A percentile compares a stretch with the other conserved stretches of the same genome.
Conservation (phyloP, 2,797 vertebrate species). For the Atherinosoma microstoma region DNA sequence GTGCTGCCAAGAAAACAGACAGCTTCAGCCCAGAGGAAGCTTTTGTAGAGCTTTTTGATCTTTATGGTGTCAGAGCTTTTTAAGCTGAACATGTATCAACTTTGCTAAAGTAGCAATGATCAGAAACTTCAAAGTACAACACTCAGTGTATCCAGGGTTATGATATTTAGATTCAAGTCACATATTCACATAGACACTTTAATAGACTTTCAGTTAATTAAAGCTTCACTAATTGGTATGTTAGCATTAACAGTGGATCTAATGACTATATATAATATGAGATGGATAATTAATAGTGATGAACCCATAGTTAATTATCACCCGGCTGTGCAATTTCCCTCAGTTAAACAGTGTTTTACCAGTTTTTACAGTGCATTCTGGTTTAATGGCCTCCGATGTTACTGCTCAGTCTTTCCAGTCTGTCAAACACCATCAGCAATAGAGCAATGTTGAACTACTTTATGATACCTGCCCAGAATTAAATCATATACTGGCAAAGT, state of each 20-base stretch:
- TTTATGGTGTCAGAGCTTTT: slow-evolving; percentile 43
- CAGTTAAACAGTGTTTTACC: neutral
- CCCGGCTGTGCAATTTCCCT: neutral
- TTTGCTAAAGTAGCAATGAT: slow-evolving; percentile 44
- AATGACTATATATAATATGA: neutral
- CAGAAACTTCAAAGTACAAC: slow-evolving; percentile 33
- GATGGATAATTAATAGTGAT: neutral
- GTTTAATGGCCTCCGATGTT: neutral
- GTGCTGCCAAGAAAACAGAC: slow-evolving; percentile 43
- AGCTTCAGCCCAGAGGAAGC: slow-evolving; percentile 43
- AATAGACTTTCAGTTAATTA: slow-evolving; percentile 9
- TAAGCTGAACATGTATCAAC: slow-evolving; percentile 35
- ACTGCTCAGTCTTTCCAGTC: neutral
- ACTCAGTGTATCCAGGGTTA: neutral
- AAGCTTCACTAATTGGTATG: slow-evolving; percentile 5
- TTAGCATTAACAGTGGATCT: slow-evolving; percentile 3
- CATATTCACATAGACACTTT: slow-evolving; percentile 10
- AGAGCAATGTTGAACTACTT: neutral
- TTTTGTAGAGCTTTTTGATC: slow-evolving; percentile 39
- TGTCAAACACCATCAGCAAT: neutral
- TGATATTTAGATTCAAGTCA: slow-evolving; percentile 5
- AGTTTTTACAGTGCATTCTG: slow-evolving; percentile 1
- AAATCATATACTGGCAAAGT: neutral
- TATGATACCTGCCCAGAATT: neutral
- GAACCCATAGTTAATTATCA: slow-evolving; percentile 12